Evolutionary conservation across 2,888 invertebrate species (phyloP).

Genomic region (Neuroscelio doddi): DNA sequence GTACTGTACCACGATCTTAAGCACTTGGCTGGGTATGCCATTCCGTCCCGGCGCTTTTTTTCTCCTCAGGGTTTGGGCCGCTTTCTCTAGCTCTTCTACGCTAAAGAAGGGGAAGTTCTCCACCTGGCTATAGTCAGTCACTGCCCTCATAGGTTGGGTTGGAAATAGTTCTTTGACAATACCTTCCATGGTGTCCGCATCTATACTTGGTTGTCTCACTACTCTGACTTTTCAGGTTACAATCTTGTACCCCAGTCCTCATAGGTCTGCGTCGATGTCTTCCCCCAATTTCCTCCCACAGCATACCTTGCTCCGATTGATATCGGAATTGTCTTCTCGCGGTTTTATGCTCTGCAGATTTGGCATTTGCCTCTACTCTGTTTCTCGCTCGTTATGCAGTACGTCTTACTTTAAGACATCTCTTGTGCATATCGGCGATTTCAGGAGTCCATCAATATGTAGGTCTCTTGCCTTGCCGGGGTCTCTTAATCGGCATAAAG

Average conservation of each 20-base stretch:
- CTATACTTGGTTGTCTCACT: not conserved
- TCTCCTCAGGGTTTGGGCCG: not conserved
- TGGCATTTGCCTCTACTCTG: not conserved
- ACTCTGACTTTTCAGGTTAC: constrained; percentile 10
- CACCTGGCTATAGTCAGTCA: not conserved
- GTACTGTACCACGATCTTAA: no score
- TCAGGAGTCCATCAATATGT: not conserved
- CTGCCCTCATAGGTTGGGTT: constrained; percentile 5
- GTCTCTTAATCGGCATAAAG: not conserved
- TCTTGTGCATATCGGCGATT: constrained; percentile 12
- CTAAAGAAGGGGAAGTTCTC: no score
- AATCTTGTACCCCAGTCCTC: constrained; percentile 27
- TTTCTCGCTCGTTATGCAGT: constrained; percentile 1
- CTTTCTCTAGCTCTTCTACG: no score
- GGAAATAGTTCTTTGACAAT: constrained; percentile 13
- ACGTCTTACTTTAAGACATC: constrained; percentile 1
- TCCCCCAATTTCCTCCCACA: constrained; percentile 1
- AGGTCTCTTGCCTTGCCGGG: not conserved
- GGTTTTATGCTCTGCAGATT: not conserved
- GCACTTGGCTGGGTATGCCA: no score
- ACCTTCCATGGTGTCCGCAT: not conserved
- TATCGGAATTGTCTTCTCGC: constrained; percentile 4
- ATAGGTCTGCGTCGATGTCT: constrained; percentile 18
- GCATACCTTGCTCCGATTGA: constrained; percentile 2
- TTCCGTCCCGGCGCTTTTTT: no score